These are phyloP conservation scores for Leucosticte australis DNA, from an alignment of 2,113 vertebrate genomes.

Conservation along the genomic window DNA sequence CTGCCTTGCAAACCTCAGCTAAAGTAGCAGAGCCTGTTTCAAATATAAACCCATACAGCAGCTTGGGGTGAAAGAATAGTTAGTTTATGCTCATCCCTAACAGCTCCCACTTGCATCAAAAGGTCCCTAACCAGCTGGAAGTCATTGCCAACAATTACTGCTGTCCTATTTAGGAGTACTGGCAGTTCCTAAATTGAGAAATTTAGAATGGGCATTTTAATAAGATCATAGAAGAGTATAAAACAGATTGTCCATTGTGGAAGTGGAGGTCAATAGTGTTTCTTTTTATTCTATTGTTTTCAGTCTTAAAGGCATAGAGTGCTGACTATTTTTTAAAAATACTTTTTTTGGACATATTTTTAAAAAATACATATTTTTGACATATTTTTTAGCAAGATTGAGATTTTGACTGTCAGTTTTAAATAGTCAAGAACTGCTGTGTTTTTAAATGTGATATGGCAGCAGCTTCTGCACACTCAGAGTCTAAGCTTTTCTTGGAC, in stretches of 20 bases:
- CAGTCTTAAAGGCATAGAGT: neutral
- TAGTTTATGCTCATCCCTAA: neutral
- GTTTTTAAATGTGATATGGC: neutral
- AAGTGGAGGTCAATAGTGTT: neutral
- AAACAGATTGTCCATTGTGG: neutral
- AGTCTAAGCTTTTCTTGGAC: neutral
- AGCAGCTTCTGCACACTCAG: neutral
- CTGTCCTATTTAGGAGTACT: neutral
- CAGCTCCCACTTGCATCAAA: neutral
- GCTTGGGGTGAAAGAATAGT: neutral
- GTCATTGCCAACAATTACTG: neutral
- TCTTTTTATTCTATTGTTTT: neutral
- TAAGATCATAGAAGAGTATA: neutral
- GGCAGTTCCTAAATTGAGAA: neutral
- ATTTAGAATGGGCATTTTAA: neutral
- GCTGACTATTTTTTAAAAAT: neutral
- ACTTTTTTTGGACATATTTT: neutral
- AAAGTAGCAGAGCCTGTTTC: neutral
- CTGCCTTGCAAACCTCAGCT: neutral
- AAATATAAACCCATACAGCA: neutral
- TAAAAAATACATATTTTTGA: rapidly evolving
- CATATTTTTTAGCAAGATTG: neutral
- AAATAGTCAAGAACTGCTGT: neutral
- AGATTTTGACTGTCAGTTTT: neutral
- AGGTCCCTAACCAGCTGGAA: neutral